A percentile compares a stretch with the other conserved stretches of the same genome.
These are phyloP conservation scores for Oncorhynchus keta DNA, from an alignment of 2,113 vertebrate genomes.

Conservation along the genomic window DNA sequence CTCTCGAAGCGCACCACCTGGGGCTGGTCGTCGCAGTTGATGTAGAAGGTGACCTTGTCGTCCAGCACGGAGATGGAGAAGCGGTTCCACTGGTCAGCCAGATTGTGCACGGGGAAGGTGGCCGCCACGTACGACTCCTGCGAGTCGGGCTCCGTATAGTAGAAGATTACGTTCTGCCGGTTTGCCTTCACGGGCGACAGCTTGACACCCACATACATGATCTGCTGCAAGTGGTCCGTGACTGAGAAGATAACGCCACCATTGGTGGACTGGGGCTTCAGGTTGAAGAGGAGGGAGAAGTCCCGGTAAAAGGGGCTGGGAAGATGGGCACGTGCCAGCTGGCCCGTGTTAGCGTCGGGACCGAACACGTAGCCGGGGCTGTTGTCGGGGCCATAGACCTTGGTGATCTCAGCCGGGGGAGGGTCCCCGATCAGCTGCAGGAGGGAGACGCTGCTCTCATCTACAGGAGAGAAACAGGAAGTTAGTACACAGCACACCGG, in stretches of 20 bases:
- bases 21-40: constrained; percentile 78
- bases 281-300: constrained; percentile 86
- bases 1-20: constrained; percentile 74
- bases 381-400: constrained; percentile 65
- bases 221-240: constrained; percentile 76
- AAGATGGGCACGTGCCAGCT: constrained; percentile 78
- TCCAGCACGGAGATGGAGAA: constrained; percentile 82
- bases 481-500: constrained; percentile 10
- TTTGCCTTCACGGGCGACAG: constrained; percentile 61
- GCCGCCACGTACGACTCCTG: constrained; percentile 74
- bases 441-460: constrained; percentile 74
- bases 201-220: constrained; percentile 86
- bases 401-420: constrained; percentile 64
- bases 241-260: constrained; percentile 84
- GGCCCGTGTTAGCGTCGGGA: constrained; percentile 63
- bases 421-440: constrained; percentile 85
- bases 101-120: constrained; percentile 76
- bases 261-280: constrained; percentile 72
- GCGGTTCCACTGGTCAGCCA: constrained; percentile 77
- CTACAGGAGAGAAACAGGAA: constrained; percentile 61
- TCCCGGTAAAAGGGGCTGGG: constrained; percentile 83
- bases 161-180: constrained; percentile 80
- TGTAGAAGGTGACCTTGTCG: constrained; percentile 75
- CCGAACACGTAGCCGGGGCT: constrained; percentile 75
- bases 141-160: constrained; percentile 84